Evolutionary conservation across 2,113 vertebrate species (phyloP).

Genomic region (Holacanthus passer): DNA sequence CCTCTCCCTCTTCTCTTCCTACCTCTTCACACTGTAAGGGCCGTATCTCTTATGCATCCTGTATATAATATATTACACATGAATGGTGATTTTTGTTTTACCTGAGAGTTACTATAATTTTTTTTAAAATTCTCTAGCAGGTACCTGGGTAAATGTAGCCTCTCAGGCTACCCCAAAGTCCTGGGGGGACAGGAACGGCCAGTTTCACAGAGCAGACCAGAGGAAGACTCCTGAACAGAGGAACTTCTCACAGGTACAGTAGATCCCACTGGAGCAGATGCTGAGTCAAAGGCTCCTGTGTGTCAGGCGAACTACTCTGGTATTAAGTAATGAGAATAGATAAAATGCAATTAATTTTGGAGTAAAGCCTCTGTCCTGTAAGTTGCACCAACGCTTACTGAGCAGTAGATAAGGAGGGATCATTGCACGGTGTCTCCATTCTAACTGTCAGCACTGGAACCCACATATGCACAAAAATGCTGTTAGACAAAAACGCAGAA

Average conservation of each 20-base stretch:
- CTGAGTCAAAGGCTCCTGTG: neutral
- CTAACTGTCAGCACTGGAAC: neutral
- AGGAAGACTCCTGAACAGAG: constrained; percentile 90
- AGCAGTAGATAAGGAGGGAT: neutral
- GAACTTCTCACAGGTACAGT: constrained; percentile 88
- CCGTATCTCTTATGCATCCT: neutral
- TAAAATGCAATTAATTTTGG: neutral
- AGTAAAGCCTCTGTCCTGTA: neutral
- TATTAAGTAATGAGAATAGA: neutral
- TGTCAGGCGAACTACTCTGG: neutral
- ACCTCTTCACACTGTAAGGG: neutral
- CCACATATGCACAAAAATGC: neutral
- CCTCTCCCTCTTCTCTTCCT: neutral
- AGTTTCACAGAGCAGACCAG: constrained; percentile 87
- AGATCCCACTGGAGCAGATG: neutral
- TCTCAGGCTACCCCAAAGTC: constrained; percentile 91
- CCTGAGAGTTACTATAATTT: neutral
- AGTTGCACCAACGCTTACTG: neutral
- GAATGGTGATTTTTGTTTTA: neutral
- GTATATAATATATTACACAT: neutral
- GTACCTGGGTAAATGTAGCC: constrained; percentile 90
- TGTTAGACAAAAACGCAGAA: neutral
- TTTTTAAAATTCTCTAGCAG: constrained; percentile 71
- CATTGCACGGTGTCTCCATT: neutral
- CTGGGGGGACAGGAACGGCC: constrained; percentile 89